Base-by-base conservation (phyloP, 2,113 vertebrate genomes). In the Percina caprodes region DNA sequence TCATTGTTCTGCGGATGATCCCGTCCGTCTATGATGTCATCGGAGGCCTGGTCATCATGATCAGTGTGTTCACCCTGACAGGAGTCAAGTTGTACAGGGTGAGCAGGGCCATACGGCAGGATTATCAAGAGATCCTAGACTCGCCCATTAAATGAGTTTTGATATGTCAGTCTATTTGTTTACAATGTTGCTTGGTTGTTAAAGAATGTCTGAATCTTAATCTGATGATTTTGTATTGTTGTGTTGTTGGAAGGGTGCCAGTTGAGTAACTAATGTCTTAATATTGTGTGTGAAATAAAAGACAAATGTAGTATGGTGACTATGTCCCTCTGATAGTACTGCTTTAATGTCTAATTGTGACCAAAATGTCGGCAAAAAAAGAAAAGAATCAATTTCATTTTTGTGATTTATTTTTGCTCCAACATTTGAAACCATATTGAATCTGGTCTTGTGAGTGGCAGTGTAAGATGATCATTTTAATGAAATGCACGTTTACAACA, bases 121-220 rank as follows among this genome's bases (percentile, higher is more conserved):
- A 99, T 94, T 99, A 99, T 80, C 95, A 98, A 90, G 98, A 99
- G 93, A 99, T 99, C 88, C 86, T 98, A 65, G 96, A 98, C 92
- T 99, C 97, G 13, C 96, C 97, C 69, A 97, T 98, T 90, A 99
- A 99, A 94, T 99, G 93, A 98, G 77, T 72, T 72, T 79, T 46
- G 52, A 81, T 70, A 58, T 83, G 52, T 89, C 78, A 26, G 76
- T 92, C 84, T 85, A 51, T 90, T 81, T 92, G 90, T 93, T 91
- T 93, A 93, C 90, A 93, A 35, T 94, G 91, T 94, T 90, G 90
- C 86, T 92, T 90, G 83, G 89, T 91, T 86, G 92, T 94, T 86
- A 84, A 91, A 89, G 94, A 95, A 94, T 95, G 93, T 95, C 89
- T 94, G 93, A 84, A 91, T 93, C 74, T 88, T 88, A 55, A 89